Conservation (phyloP, 2,888 invertebrate genomes). For the Tachina fera region DNA sequence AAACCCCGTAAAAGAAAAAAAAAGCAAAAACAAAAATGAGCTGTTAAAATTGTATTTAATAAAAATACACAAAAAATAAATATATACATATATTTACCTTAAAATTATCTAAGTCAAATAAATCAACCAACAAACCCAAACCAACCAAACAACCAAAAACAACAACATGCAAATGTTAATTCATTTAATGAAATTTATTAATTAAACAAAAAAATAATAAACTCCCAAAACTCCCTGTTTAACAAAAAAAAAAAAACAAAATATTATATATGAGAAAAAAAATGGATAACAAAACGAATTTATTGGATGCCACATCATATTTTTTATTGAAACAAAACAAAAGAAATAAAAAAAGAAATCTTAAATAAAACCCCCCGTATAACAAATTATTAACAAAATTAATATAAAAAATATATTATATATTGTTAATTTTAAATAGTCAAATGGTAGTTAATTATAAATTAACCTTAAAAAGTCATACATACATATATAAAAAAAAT, state of each 20-base stretch:
- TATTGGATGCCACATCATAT: slow-evolving; percentile 83
- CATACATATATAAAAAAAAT: no score
- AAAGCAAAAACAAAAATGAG: slow-evolving; percentile 37
- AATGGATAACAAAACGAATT: slow-evolving; percentile 82
- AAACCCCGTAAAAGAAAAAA: slow-evolving; percentile 1
- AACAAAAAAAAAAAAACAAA: slow-evolving; percentile 65
- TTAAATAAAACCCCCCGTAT: slow-evolving; percentile 49
- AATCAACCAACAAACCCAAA: slow-evolving; percentile 46
- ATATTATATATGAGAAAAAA: slow-evolving; percentile 67
- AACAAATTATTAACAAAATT: slow-evolving; percentile 62
- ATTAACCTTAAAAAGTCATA: slow-evolving; percentile 61
- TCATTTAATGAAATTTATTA: slow-evolving; percentile 61
- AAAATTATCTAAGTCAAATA: slow-evolving; percentile 66
- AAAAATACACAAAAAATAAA: slow-evolving; percentile 25
- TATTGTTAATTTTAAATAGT: slow-evolving; percentile 70
- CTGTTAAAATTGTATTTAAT: slow-evolving; percentile 59
- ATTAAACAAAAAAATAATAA: slow-evolving; percentile 71
- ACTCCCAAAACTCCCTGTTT: slow-evolving; percentile 24
- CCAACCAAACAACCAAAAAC: slow-evolving; percentile 35
- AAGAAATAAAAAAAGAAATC: slow-evolving; percentile 61
- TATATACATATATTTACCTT: slow-evolving; percentile 58
- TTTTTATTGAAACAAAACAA: slow-evolving; percentile 70
- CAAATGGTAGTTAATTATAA: slow-evolving; percentile 70
- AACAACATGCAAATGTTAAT: slow-evolving; percentile 68
- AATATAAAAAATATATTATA: slow-evolving; percentile 48